Evolutionary conservation across 2,113 vertebrate species (phyloP).

Genomic region (Bettongia penicillata): DNA sequence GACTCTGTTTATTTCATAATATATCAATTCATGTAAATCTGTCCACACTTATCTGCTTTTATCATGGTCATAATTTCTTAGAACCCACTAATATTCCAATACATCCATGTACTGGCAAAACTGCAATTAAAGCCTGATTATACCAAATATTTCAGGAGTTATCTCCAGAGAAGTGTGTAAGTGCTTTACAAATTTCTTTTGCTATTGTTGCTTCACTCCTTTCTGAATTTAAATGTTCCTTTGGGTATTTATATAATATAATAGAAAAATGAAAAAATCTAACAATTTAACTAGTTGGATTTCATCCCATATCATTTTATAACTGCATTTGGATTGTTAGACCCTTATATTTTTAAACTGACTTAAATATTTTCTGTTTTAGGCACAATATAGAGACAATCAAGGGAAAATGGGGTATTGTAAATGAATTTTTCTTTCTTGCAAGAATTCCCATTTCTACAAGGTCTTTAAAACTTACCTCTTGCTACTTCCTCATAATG

Average conservation of each 20-base stretch:
- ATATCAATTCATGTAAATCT: too few relatives aligned
- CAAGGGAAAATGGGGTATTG: background rate
- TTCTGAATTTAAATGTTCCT: background rate
- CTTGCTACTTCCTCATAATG: background rate
- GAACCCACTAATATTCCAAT: too few relatives aligned
- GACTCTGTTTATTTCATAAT: too few relatives aligned
- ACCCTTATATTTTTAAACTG: background rate
- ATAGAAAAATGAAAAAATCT: background rate
- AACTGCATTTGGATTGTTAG: background rate
- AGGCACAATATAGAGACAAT: background rate
- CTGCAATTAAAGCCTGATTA: too few relatives aligned
- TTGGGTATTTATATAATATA: background rate
- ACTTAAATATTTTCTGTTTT: background rate
- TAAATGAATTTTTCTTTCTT: background rate
- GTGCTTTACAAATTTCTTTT: too few relatives aligned
- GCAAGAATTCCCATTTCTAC: background rate
- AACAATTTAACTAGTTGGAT: background rate
- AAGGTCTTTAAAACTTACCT: background rate
- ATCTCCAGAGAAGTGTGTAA: too few relatives aligned
- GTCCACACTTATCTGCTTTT: too few relatives aligned
- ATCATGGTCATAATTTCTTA: too few relatives aligned
- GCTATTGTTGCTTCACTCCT: background rate
- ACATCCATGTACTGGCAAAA: too few relatives aligned
- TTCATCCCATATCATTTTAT: background rate
- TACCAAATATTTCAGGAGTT: too few relatives aligned